Percentiles rank a stretch among this genome's conserved stretches.
These are phyloP conservation scores for Euplexia lucipara DNA, from an alignment of 2,888 invertebrate species.

Conservation along the genomic window DNA sequence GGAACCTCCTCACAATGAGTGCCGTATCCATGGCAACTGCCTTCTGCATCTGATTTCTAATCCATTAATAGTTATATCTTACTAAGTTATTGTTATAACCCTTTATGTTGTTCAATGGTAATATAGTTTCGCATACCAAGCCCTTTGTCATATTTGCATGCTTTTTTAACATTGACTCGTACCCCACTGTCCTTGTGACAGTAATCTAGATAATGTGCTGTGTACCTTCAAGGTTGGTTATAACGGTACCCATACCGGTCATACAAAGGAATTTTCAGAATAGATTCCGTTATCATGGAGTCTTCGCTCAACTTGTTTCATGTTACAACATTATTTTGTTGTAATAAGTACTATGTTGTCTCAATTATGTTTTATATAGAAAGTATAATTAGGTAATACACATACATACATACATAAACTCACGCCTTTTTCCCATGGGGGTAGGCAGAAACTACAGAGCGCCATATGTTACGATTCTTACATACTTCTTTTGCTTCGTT, in stretches of 20 bases:
- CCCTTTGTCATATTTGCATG: constrained; percentile 5
- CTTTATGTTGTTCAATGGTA: neutral
- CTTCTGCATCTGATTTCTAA: too few species aligned
- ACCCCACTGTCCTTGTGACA: constrained; percentile 9
- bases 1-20: too few species aligned
- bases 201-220: constrained; percentile 24
- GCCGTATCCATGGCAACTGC: too few species aligned
- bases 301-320: neutral
- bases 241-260: neutral
- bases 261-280: constrained; percentile 13
- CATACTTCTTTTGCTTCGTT: too few species aligned
- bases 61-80: too few species aligned
- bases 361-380: neutral
- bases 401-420: too few species aligned
- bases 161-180: neutral
- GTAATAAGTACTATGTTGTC: neutral
- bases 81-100: too few species aligned
- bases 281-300: neutral
- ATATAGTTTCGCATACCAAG: neutral
- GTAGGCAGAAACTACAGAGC: too few species aligned
- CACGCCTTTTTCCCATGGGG: too few species aligned
- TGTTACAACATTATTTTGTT: neutral
- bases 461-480: too few species aligned
- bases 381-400: neutral
- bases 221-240: constrained; percentile 28